Conservation (phyloP, 2,797 vertebrate species). For the Adelosebastes latens region DNA sequence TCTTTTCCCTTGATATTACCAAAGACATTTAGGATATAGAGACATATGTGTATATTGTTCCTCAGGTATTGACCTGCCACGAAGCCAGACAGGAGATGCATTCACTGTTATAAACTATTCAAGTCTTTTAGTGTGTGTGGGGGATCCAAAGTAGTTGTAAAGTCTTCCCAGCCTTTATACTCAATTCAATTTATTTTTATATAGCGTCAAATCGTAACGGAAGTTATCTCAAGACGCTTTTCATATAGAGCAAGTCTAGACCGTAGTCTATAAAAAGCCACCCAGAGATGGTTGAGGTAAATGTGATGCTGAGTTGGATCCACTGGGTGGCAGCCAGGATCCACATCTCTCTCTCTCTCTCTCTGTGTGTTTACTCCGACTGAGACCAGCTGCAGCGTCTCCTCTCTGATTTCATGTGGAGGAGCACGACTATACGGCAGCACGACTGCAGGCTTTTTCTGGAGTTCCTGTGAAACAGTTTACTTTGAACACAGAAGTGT, state of each 20-base stretch:
- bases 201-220: too few species aligned
- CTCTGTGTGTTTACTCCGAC: background rate
- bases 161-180: background rate
- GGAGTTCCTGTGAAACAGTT: slow-evolving; percentile 15
- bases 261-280: too few species aligned
- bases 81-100: background rate
- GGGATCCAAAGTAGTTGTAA: background rate
- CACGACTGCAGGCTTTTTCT: background rate
- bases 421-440: background rate
- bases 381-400: background rate
- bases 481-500: slow-evolving; percentile 15
- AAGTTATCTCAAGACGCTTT: too few species aligned
- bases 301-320: slow-evolving; percentile 1
- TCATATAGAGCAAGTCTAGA: too few species aligned
- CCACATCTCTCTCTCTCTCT: background rate
- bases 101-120: background rate
- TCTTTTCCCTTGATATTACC: background rate
- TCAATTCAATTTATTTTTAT: too few species aligned
- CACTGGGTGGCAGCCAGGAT: slow-evolving; percentile 67
- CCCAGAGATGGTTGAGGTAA: background rate
- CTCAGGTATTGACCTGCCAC: background rate
- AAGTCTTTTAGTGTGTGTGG: background rate
- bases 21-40: background rate
- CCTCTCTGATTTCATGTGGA: background rate
- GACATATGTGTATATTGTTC: background rate